Conservation (phyloP, 2,797 vertebrate genomes). For the Coracias cyanogaster region DNA sequence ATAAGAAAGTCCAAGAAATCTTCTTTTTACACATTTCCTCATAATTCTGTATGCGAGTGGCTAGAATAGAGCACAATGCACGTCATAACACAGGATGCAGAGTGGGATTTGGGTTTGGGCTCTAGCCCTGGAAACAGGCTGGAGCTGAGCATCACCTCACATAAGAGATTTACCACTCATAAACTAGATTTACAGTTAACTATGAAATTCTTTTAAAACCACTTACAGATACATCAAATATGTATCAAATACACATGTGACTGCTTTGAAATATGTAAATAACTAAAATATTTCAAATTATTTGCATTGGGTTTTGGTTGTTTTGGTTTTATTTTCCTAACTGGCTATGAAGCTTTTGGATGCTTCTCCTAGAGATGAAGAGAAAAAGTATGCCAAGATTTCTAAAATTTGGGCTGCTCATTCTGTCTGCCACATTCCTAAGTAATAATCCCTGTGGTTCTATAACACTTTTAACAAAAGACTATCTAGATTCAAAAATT, state of each 20-base stretch:
- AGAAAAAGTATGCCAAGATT: background rate
- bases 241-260: background rate
- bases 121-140: background rate
- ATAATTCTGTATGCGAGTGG: background rate
- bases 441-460: background rate
- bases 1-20: background rate
- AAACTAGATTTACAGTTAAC: background rate
- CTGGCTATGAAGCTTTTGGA: background rate
- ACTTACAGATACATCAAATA: background rate
- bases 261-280: background rate
- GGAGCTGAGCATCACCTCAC: background rate
- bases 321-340: background rate
- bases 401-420: background rate
- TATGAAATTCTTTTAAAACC: background rate
- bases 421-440: background rate
- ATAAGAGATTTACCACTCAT: background rate
- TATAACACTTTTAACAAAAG: background rate
- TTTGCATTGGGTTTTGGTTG: background rate
- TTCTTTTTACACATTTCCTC: background rate
- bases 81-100: background rate
- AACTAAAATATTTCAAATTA: background rate
- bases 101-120: slow-evolving; percentile 4
- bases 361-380: background rate
- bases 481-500: background rate
- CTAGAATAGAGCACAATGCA: background rate